These are phyloP conservation scores for Pardalotus punctatus DNA, from an alignment of 2,113 vertebrate genomes.

Conservation along the genomic window DNA sequence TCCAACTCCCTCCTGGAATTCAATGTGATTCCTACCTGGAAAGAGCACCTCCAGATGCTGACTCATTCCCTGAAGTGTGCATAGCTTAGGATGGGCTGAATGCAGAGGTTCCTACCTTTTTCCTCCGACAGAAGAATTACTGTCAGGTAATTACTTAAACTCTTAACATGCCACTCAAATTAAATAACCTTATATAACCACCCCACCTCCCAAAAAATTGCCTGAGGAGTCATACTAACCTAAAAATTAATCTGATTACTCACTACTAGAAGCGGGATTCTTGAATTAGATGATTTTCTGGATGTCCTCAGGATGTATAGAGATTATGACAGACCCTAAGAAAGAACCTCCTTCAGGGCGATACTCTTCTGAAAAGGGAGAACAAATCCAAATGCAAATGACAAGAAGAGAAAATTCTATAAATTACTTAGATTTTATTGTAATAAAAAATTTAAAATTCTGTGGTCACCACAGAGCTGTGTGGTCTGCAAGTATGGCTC, in stretches of 20 bases:
- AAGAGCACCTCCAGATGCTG: not conserved
- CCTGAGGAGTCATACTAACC: not conserved
- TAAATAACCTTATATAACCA: not conserved
- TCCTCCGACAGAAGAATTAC: not conserved
- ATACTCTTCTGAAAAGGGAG: not conserved
- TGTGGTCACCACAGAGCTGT: not conserved
- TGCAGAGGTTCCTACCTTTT: not conserved
- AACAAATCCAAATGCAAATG: not conserved
- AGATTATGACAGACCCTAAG: not conserved
- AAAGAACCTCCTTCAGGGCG: not conserved
- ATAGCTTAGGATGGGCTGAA: not conserved
- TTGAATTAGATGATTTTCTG: not conserved
- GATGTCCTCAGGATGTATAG: not conserved
- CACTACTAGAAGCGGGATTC: not conserved
- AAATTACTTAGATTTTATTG: not conserved
- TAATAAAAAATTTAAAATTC: not conserved
- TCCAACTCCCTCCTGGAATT: not conserved
- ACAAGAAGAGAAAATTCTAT: not conserved
- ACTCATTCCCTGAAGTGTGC: not conserved
- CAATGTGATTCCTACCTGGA: not conserved
- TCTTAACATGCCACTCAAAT: not conserved
- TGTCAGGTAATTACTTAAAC: not conserved
- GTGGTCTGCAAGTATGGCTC: not conserved
- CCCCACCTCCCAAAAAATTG: not conserved
- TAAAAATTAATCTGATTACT: not conserved